A percentile compares a stretch with the other conserved stretches of the same genome.
phyloP scores from a whole-genome alignment of 2,888 invertebrate genomes.

The Drosophila mettleri region DNA sequence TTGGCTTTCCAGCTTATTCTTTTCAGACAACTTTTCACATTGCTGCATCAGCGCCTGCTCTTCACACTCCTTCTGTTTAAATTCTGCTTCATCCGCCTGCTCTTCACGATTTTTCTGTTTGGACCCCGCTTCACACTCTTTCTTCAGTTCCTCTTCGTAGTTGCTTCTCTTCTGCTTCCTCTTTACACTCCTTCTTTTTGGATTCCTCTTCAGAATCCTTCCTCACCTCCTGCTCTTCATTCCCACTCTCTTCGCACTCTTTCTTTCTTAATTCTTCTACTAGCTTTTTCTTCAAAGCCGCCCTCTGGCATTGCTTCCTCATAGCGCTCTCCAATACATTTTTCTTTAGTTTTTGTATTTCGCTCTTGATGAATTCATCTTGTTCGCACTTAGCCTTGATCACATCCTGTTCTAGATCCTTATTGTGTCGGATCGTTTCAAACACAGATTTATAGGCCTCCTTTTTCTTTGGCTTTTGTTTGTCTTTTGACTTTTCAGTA shows the following conservation, averaged over 20 bases:
- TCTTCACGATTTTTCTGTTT: background rate
- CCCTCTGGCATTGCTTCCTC: background rate
- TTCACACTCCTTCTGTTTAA: background rate
- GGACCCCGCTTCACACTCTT: background rate
- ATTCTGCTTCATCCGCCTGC: background rate
- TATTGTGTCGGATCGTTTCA: background rate
- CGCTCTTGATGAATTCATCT: background rate
- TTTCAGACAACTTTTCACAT: background rate
- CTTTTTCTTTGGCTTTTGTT: background rate
- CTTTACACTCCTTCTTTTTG: background rate
- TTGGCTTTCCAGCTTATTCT: background rate
- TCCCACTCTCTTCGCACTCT: background rate
- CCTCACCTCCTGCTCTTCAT: background rate
- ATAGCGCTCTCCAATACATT: conserved; percentile 2
- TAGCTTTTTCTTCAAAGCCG: background rate
- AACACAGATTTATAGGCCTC: fast-evolving
- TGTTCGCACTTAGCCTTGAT: background rate
- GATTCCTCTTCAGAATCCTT: background rate
- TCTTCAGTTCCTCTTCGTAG: background rate
- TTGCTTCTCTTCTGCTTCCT: background rate
- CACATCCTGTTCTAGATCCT: background rate
- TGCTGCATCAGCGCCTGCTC: background rate
- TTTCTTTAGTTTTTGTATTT: conserved; percentile 4
- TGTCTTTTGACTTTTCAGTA: no score
- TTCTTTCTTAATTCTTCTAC: background rate